Base-by-base conservation (phyloP, 2,888 invertebrate genomes). In the Meliscaeva auricollis region DNA sequence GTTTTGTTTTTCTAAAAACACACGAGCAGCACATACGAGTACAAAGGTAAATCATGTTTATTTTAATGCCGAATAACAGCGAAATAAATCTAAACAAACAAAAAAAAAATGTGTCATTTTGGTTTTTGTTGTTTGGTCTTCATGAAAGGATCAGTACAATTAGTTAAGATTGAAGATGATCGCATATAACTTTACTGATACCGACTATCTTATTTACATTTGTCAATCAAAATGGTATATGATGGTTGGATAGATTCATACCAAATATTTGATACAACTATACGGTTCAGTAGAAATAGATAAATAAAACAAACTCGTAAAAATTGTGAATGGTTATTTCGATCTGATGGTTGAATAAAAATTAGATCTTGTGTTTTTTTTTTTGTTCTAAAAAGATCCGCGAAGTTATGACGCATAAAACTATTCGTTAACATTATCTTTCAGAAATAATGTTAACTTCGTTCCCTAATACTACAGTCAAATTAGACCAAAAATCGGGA, bases 61-160 rank as follows among this genome's bases (percentile, higher is more conserved):
- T 44, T 30, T 44, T 75, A 9, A 30, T 46, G 35, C 30, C 7
- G 41, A 35, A 72, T 22, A 26, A 41, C 2, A n/a, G 17, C 1
- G 3, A 77, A 73, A 78, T 78, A 78, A 78, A 52, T 38, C 3
- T 13, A 26, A n/a, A n/a, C n/a, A n/a, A n/a, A n/a, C n/a, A n/a
- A n/a, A n/a, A n/a, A n/a, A 52, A 54, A 69, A 84, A 84, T 80
- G 76, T 68, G 72, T 80, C 76, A 80, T 13, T 46, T 66, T 15
- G 0, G 1, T 22, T 20, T n/a, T 66, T 20, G n/a, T 66, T 32
- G 30, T 26, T 20, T 48, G 48, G 30, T 30, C 48, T 3, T 48
- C 13, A 9, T 32, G 15, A 26, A 54, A 64, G 20, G 78, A 83
- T 83, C 78, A 56, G 54, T 77, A 32, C 30, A 80, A 66, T 74